phyloP scores from a whole-genome alignment of 2,888 invertebrate genomes.

The Cepaea hortensis region DNA sequence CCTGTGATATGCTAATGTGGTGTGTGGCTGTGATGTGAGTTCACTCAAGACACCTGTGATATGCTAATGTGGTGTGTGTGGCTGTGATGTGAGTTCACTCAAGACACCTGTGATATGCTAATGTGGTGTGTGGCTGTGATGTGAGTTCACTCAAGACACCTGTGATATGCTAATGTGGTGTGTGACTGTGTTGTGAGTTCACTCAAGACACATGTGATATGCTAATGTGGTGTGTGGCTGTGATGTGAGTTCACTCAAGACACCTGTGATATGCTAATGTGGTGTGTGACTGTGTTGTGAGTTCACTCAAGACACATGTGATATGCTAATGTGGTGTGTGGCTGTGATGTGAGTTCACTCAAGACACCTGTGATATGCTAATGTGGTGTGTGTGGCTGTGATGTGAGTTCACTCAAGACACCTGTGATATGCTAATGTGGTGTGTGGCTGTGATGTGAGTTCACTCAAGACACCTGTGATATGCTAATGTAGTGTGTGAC shows the following conservation, averaged over 20 bases:
- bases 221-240: neutral
- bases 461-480: constrained; percentile 20
- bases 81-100: no score
- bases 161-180: neutral
- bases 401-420: neutral
- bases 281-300: neutral
- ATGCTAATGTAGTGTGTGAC: neutral
- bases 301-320: neutral
- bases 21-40: no score
- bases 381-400: no score
- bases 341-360: neutral
- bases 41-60: no score
- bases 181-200: neutral
- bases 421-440: constrained; percentile 18
- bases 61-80: no score
- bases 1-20: neutral
- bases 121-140: neutral
- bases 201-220: constrained; percentile 19
- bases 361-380: constrained; percentile 27
- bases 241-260: neutral
- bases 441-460: neutral
- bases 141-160: neutral
- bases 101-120: no score
- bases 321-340: no score
- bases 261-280: constrained; percentile 25